Base-by-base conservation (phyloP, 1,140 invertebrate species). In the Sweltsa coloradensis region DNA sequence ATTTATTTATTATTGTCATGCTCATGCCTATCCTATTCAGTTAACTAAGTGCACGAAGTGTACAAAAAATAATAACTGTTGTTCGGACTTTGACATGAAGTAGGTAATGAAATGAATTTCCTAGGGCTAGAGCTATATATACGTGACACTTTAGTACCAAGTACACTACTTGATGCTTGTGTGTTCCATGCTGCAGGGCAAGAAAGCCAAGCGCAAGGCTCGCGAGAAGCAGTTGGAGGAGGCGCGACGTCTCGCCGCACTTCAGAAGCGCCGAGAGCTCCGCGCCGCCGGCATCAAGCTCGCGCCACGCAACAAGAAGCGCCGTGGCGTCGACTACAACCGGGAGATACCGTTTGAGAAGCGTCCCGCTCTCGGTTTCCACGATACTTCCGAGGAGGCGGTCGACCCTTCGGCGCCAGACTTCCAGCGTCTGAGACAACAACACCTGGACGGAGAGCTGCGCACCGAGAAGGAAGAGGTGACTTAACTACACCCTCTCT, bases 161-260 rank as follows among this genome's bases (percentile, higher is more conserved):
- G n/a, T n/a, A n/a, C n/a, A n/a, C n/a, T n/a, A n/a, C n/a, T n/a
- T n/a, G n/a, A n/a, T n/a, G n/a, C n/a, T n/a, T n/a, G n/a, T n/a
- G n/a, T n/a, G n/a, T n/a, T n/a, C n/a, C n/a, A n/a, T n/a, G n/a
- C n/a, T n/a, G n/a, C n/a, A 99, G 63, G 97, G 97, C 23, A 99
- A 99, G 64, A 99, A 99, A 61, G 96, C 96, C 0, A 99, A 99
- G 61, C 73, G 97, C 24, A 99, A 99, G 70, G 97, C 96, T 0
- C 73, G 96, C 44, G 97, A 99, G 66, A 98, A 98, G 60, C 97
- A 99, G 64, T 68, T 99, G 42, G 95, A 98, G 66, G 96, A 99
- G 71, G 97, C 97, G 1, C 75, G 96, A 37, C 72, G 97, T 37
- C 71, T 99, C 21, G 96, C 97, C 24, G 89, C 95, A 1, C 63